These are phyloP conservation scores for Peromyscus attwateri DNA, from an alignment of 2,797 vertebrate genomes.

Conservation along the genomic window DNA sequence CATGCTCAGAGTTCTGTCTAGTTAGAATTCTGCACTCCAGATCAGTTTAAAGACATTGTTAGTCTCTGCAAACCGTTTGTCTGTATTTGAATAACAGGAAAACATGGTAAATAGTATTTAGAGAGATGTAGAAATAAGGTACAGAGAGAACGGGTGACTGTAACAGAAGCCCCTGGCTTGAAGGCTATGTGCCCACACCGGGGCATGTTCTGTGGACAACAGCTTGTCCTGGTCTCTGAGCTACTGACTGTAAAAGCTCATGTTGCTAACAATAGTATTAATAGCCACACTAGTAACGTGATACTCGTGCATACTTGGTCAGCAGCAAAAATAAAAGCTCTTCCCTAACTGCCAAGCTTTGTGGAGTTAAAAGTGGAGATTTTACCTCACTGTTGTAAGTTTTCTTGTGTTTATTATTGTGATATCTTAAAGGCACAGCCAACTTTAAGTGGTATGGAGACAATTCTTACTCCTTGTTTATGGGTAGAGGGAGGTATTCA, in stretches of 20 bases:
- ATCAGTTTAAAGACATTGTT: constrained; percentile 10
- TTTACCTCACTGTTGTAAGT: constrained; percentile 29
- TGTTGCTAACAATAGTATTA: constrained; percentile 63
- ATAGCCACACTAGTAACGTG: constrained; percentile 59
- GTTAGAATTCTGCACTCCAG: constrained; percentile 19
- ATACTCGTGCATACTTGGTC: constrained; percentile 38
- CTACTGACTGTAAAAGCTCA: not conserved
- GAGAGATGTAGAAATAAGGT: not conserved
- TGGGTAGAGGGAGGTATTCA: not conserved
- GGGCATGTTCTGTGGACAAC: not conserved
- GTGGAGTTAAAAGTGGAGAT: not conserved
- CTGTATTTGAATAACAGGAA: constrained; percentile 51
- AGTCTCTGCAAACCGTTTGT: not conserved
- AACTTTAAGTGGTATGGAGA: not conserved
- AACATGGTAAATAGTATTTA: not conserved
- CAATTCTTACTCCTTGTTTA: not conserved
- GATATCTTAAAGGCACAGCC: not conserved
- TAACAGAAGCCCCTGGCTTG: not conserved
- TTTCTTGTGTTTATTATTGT: not conserved
- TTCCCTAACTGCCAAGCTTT: constrained; percentile 39
- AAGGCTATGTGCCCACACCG: not conserved
- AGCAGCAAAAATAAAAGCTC: constrained; percentile 63
- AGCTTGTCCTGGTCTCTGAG: not conserved
- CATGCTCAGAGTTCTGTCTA: constrained; percentile 62
- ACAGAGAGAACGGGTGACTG: not conserved